These are phyloP conservation scores for Willisornis vidua DNA, from an alignment of 2,113 vertebrate species.

Conservation along the genomic window DNA sequence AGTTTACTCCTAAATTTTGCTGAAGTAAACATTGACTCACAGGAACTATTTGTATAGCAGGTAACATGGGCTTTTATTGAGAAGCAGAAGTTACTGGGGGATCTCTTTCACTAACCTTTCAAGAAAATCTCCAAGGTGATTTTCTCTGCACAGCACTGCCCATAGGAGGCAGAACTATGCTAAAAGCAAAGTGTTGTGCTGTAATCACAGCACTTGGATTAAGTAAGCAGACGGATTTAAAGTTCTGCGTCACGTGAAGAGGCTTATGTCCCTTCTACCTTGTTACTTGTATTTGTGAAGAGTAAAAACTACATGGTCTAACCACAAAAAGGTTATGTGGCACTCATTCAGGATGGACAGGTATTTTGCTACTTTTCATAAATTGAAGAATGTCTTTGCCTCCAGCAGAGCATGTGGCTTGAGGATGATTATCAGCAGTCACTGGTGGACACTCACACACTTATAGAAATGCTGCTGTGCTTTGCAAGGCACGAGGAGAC, in stretches of 20 bases:
- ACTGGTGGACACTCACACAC: neutral
- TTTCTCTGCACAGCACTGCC: neutral
- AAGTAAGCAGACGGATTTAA: neutral
- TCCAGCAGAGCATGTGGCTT: neutral
- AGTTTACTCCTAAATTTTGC: neutral
- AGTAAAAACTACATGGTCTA: neutral
- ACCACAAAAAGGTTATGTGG: neutral
- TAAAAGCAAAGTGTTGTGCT: neutral
- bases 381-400: neutral
- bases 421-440: neutral
- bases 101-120: neutral
- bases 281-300: neutral
- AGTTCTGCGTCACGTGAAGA: neutral
- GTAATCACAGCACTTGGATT: neutral
- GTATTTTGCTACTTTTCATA: neutral
- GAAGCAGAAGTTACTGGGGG: neutral
- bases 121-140: neutral
- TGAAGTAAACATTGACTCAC: neutral
- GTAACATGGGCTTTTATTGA: neutral
- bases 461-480: rapidly evolving
- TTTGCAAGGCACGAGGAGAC: neutral
- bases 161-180: neutral
- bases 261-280: neutral
- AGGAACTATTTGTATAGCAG: neutral
- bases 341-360: neutral